These are phyloP conservation scores for Diploptera punctata DNA, from an alignment of 2,888 invertebrate genomes.

Conservation along the genomic window DNA sequence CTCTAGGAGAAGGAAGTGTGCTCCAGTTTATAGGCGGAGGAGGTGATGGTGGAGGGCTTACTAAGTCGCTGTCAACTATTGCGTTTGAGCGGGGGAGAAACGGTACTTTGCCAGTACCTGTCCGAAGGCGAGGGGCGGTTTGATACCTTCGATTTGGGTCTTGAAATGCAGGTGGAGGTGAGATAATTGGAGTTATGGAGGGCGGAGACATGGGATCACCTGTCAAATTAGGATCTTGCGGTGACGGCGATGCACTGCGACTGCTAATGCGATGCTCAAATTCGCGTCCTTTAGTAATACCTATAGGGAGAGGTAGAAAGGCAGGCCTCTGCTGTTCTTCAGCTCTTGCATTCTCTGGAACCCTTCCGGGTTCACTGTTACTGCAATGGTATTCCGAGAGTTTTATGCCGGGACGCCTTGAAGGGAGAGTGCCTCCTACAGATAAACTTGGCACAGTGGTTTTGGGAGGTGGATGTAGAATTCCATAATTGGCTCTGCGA, in stretches of 20 bases:
- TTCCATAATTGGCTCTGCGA: conserved; percentile 46
- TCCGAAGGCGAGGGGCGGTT: conserved; percentile 48
- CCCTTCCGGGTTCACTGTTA: conserved; percentile 44
- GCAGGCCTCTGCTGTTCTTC: conserved; percentile 41
- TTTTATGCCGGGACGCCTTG: conserved; percentile 57
- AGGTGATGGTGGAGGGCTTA: conserved; percentile 60
- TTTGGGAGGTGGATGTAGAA: conserved; percentile 21
- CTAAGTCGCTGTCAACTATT: conserved; percentile 61
- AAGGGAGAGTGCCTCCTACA: conserved; percentile 53
- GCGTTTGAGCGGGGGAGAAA: conserved; percentile 62
- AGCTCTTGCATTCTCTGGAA: conserved; percentile 39
- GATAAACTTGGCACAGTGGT: conserved; percentile 45
- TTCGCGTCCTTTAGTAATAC: conserved; percentile 32
- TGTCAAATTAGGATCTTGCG: conserved; percentile 37
- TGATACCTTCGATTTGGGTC: conserved; percentile 40
- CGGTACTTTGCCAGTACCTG: conserved; percentile 57
- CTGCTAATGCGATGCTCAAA: conserved; percentile 36
- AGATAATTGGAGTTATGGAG: conserved; percentile 72
- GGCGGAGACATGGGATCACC: conserved; percentile 62
- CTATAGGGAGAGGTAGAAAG: conserved; percentile 39
- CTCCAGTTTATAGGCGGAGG: conserved; percentile 53
- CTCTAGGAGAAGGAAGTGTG: conserved; percentile 50
- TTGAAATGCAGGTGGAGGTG: conserved; percentile 74
- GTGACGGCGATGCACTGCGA: conserved; percentile 36
- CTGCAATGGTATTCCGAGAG: conserved; percentile 56